A percentile compares a stretch with the other conserved stretches of the same genome.
Conservation (phyloP, 1,140 invertebrate genomes). For the Goniozus legneri region DNA sequence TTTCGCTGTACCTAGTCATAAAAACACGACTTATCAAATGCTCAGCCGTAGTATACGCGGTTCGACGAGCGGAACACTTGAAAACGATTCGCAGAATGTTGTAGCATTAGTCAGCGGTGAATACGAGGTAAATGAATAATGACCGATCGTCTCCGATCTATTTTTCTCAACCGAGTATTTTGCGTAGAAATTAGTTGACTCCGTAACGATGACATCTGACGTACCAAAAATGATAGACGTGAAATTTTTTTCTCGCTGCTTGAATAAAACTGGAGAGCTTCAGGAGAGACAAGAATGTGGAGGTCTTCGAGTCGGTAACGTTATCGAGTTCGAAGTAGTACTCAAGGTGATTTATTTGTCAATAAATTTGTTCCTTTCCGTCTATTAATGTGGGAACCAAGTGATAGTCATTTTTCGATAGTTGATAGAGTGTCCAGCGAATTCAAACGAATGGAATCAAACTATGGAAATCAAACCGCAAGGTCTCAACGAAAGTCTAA, state of each 20-base stretch:
- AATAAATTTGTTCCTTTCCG: no score
- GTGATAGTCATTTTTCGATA: constrained; percentile 20
- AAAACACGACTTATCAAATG: constrained; percentile 58
- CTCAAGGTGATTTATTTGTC: no score
- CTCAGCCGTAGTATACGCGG: constrained; percentile 62
- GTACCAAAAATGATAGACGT: constrained; percentile 59
- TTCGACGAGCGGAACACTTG: constrained; percentile 65
- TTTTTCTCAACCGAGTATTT: not conserved
- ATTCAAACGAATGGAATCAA: constrained; percentile 63
- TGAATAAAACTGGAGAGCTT: constrained; percentile 40
- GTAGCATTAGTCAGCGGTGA: constrained; percentile 69
- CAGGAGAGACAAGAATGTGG: constrained; percentile 55
- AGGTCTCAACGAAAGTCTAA: constrained; percentile 71
- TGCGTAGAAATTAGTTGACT: constrained; percentile 44
- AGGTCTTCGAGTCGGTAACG: constrained; percentile 59
- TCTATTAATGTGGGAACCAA: no score
- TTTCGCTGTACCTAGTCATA: constrained; percentile 60
- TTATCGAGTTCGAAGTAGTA: constrained; percentile 48
- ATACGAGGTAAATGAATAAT: constrained; percentile 60
- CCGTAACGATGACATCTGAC: constrained; percentile 59
- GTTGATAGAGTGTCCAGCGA: constrained; percentile 57
- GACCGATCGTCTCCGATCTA: not conserved
- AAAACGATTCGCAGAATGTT: constrained; percentile 71
- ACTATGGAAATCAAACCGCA: constrained; percentile 71
- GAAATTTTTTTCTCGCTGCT: constrained; percentile 63